Percentiles rank a stretch among this genome's conserved stretches.
phyloP scores from a whole-genome alignment of 2,113 vertebrate genomes.

The Prietella phreatophila region DNA sequence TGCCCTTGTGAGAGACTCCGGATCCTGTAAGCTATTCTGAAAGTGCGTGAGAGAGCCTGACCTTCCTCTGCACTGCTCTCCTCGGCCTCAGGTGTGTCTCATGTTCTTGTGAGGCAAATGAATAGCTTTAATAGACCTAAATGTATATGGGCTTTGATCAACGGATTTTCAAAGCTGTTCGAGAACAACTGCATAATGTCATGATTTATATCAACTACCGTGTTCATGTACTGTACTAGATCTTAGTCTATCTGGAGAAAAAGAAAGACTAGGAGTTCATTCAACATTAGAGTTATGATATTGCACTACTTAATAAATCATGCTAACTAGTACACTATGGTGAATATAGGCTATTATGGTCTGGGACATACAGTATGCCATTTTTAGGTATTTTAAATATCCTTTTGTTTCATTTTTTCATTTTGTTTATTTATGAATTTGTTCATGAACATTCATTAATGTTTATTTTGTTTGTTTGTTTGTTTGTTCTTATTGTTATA shows the following conservation, averaged over 20 bases:
- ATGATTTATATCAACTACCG: not conserved
- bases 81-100: slow-evolving; percentile 41
- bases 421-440: not conserved
- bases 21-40: slow-evolving; percentile 63
- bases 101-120: not conserved
- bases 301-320: not conserved
- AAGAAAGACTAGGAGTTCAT: not conserved
- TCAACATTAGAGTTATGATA: not conserved
- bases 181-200: not conserved
- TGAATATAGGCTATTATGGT: not conserved
- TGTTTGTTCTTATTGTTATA: no score
- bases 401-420: not conserved
- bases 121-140: not conserved
- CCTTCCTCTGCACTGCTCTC: slow-evolving; percentile 40
- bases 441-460: not conserved
- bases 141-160: slow-evolving; percentile 8
- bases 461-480: no score
- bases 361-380: not conserved
- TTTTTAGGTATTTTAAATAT: not conserved
- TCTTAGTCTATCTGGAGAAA: not conserved
- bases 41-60: slow-evolving; percentile 54
- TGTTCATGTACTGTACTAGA: not conserved
- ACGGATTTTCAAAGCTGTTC: not conserved
- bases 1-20: slow-evolving; percentile 75
- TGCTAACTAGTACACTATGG: not conserved